These are phyloP conservation scores for Eristalis arbustorum DNA, from an alignment of 2,888 invertebrate species.

Conservation along the genomic window DNA sequence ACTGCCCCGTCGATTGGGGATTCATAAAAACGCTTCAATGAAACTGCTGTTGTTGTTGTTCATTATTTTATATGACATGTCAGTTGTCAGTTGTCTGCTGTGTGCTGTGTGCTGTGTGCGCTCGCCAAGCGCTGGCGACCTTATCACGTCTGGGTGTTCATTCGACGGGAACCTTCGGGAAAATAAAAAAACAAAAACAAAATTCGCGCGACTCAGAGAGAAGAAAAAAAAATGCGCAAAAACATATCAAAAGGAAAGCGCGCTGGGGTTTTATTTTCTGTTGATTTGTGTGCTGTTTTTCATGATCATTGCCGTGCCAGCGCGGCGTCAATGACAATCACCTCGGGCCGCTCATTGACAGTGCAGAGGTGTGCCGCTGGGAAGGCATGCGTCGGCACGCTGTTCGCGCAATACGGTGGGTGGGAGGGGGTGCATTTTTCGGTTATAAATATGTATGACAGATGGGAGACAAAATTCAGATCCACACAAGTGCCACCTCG, in stretches of 20 bases:
- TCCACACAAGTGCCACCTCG: too few species aligned
- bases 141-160: slow-evolving; percentile 69
- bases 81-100: slow-evolving; percentile 7
- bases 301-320: slow-evolving; percentile 55
- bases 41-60: slow-evolving; percentile 37
- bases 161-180: slow-evolving; percentile 58
- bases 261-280: neutral
- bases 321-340: slow-evolving; percentile 37
- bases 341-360: slow-evolving; percentile 28
- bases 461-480: too few species aligned
- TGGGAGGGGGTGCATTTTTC: too few species aligned
- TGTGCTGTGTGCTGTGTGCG: neutral
- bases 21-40: slow-evolving; percentile 60
- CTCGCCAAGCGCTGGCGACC: slow-evolving; percentile 49
- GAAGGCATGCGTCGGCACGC: too few species aligned
- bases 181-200: slow-evolving; percentile 45
- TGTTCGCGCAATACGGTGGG: too few species aligned
- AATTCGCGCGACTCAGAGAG: slow-evolving; percentile 47
- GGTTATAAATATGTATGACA: too few species aligned
- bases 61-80: slow-evolving; percentile 57
- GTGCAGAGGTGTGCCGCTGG: too few species aligned
- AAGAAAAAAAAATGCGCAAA: neutral
- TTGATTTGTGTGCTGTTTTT: slow-evolving; percentile 45
- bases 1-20: slow-evolving; percentile 5
- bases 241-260: slow-evolving; percentile 60